Percentiles rank a stretch among this genome's conserved stretches.
Evolutionary conservation across 2,888 invertebrate species (phyloP).

Genomic region (Coenonympha glycerion): DNA sequence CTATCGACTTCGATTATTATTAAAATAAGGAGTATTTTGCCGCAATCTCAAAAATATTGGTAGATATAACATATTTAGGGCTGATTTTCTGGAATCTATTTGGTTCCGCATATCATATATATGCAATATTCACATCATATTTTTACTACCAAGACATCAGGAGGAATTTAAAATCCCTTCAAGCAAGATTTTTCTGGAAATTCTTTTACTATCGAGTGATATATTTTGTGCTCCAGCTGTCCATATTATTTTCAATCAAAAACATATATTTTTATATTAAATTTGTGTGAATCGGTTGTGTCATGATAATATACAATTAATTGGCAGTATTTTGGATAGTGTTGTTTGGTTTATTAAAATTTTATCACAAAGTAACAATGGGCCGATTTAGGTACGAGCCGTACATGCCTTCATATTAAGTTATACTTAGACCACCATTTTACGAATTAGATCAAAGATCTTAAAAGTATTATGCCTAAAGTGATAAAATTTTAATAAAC

Average conservation of each 20-base stretch:
- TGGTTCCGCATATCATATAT: no score
- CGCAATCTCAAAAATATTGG: no score
- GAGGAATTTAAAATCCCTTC: no score
- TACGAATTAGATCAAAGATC: not conserved
- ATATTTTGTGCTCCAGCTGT: not conserved
- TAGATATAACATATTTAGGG: no score
- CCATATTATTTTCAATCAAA: slow-evolving; percentile 13
- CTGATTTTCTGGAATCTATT: no score
- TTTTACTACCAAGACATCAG: no score
- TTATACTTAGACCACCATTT: not conserved
- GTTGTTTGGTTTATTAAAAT: slow-evolving; percentile 6
- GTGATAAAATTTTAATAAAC: not conserved
- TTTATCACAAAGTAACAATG: not conserved
- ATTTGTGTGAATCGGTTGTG: slow-evolving; percentile 24
- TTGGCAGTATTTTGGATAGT: slow-evolving; percentile 23
- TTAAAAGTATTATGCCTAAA: not conserved
- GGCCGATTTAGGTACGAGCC: not conserved
- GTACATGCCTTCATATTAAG: not conserved
- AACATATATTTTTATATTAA: slow-evolving; percentile 4
- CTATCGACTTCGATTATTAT: no score
- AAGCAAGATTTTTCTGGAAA: no score
- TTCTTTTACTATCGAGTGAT: no score
- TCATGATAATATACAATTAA: slow-evolving; percentile 4
- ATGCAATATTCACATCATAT: no score
- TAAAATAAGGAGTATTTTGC: no score